Evolutionary conservation across 2,888 invertebrate species (phyloP).

Genomic region (Macropis europaea): DNA sequence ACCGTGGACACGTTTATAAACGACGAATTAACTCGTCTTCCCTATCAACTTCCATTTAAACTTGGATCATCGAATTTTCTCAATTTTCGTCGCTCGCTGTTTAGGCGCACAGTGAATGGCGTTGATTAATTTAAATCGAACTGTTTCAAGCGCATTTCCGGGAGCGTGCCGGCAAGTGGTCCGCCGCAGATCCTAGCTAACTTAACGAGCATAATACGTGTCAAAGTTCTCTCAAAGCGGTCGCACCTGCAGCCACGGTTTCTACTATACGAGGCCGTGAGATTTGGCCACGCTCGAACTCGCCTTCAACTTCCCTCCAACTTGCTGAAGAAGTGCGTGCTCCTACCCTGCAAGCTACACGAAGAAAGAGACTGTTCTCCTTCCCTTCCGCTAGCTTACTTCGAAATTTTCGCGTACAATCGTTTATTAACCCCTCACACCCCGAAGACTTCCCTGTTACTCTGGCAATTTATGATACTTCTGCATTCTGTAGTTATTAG

Average conservation of each 20-base stretch:
- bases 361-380: slow-evolving; percentile 43
- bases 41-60: too few relatives aligned
- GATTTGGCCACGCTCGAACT: slow-evolving; percentile 46
- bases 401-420: neutral
- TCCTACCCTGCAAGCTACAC: slow-evolving; percentile 45
- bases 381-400: neutral
- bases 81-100: neutral
- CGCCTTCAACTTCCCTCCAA: slow-evolving; percentile 61
- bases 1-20: too few relatives aligned
- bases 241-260: slow-evolving; percentile 53
- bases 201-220: slow-evolving; percentile 73
- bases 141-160: slow-evolving; percentile 23
- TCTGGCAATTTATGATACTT: too few relatives aligned
- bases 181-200: slow-evolving; percentile 44
- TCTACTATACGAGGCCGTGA: slow-evolving; percentile 18
- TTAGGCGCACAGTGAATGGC: neutral
- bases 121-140: slow-evolving; percentile 55
- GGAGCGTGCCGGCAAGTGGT: slow-evolving; percentile 10
- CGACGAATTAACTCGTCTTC: too few relatives aligned
- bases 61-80: neutral
- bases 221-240: slow-evolving; percentile 69
- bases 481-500: too few relatives aligned
- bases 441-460: too few relatives aligned
- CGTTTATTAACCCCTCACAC: neutral
- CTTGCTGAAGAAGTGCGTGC: slow-evolving; percentile 66